Evolutionary conservation across 2,113 vertebrate species (phyloP).

Genomic region (Oryzias javanicus): DNA sequence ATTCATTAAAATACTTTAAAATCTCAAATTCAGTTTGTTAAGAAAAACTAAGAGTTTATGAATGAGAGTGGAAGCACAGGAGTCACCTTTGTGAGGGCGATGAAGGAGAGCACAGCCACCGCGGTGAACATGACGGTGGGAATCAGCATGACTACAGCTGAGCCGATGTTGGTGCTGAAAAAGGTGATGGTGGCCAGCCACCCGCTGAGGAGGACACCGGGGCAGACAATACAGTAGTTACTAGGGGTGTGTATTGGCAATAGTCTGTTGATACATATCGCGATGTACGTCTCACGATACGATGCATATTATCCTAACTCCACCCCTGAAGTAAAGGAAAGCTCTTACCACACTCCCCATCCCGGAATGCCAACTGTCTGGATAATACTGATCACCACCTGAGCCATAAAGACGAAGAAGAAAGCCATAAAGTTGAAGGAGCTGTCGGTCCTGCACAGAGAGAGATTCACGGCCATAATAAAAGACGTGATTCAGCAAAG

Average conservation of each 20-base stretch:
- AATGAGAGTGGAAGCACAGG: neutral
- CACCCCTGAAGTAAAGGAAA: neutral
- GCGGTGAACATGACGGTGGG: constrained; percentile 95
- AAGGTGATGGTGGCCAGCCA: constrained; percentile 97
- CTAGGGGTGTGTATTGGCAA: no score
- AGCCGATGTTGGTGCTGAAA: constrained; percentile 92
- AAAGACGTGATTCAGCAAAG: constrained; percentile 3
- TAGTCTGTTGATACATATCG: no score
- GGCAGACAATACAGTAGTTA: constrained; percentile 5
- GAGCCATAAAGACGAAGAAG: constrained; percentile 98
- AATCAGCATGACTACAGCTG: constrained; percentile 96
- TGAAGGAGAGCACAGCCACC: constrained; percentile 91
- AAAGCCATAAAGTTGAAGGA: constrained; percentile 99
- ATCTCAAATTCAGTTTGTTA: neutral
- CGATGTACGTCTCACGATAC: no score
- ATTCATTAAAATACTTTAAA: neutral
- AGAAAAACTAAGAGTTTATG: neutral
- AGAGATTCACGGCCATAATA: constrained; percentile 7
- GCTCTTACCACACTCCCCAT: constrained; percentile 97
- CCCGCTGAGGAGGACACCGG: constrained; percentile 77
- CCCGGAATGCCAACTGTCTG: constrained; percentile 95
- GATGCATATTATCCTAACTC: no score
- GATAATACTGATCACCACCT: constrained; percentile 96
- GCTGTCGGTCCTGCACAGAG: constrained; percentile 88
- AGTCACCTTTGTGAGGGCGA: constrained; percentile 93